Base-by-base conservation (phyloP, 2,797 vertebrate species). In the Carapus acus region DNA sequence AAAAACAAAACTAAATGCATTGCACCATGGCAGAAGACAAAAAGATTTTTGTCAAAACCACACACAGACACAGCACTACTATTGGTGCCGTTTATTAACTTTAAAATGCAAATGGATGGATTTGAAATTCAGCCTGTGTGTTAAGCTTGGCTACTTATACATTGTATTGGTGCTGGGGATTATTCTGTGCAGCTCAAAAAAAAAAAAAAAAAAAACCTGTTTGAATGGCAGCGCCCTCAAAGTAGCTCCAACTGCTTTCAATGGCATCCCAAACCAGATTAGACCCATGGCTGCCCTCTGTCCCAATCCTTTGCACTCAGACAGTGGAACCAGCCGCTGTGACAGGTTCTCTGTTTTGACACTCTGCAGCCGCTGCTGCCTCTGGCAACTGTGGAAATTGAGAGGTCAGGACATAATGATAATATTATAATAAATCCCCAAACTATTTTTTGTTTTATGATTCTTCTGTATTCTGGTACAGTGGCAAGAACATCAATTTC, bases 111-210 rank as follows among this genome's bases (percentile, higher is more conserved):
- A 86, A 88, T 84, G 73, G 63, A 33, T 69, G 80, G 85, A 85
- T 86, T 86, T 86, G 83, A 87, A 85, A 85, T 85, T 79, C 82
- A 82, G 71, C 78, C 79, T 85, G 67, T 78, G 83, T 84, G 87
- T 87, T 87, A 83, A 86, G 86, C 85, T 86, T 81, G 86, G 78
- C 83, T 85, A 85, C 85, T 85, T 87, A 83, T 86, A 87, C 87
- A 86, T 88, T 85, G 84, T 87, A 86, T 88, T 83, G 85, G 76
- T 83, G 81, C 84, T 70, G 75, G 79, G 84, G 85, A 89, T 90
- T 89, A 88, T 87, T 86, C 84, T 85, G 81, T 85, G 74, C 73
- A 74, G 80, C 71, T 84, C 50, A 58, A 76, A 12, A 33, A 74
- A 85, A 59, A 54, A 86, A 87, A 84, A 74, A 85, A 59, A 54